phyloP scores from a whole-genome alignment of 2,888 invertebrate genomes.

The Actias luna region DNA sequence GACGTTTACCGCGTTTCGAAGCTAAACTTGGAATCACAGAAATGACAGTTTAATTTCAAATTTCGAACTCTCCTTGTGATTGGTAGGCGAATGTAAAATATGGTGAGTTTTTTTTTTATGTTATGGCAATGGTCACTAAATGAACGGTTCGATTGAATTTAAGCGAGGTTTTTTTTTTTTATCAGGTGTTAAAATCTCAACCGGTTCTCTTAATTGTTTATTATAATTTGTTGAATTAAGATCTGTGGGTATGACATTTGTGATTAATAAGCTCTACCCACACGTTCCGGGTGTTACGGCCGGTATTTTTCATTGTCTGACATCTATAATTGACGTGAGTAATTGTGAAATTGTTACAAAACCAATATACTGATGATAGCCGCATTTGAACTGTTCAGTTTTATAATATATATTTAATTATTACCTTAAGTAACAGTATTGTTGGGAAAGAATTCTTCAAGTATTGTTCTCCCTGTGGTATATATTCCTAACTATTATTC shows the following conservation, averaged over 20 bases:
- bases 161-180: conserved; percentile 20
- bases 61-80: conserved; percentile 22
- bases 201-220: conserved; percentile 22
- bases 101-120: conserved; percentile 24
- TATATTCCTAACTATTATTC: too few relatives aligned
- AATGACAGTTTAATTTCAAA: conserved; percentile 31
- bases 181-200: conserved; percentile 22
- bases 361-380: too few relatives aligned
- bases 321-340: conserved; percentile 9
- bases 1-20: conserved; percentile 8
- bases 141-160: conserved; percentile 21
- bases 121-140: conserved; percentile 20
- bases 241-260: conserved; percentile 17
- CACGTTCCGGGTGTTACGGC: conserved; percentile 18
- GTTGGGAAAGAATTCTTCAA: too few relatives aligned
- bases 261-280: conserved; percentile 21
- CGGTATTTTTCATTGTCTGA: conserved; percentile 16
- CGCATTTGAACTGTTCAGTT: too few relatives aligned
- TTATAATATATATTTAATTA: too few relatives aligned
- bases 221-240: conserved; percentile 22
- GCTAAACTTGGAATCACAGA: conserved; percentile 23
- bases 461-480: too few relatives aligned
- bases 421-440: too few relatives aligned
- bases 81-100: conserved; percentile 25
- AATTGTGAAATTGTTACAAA: conserved; percentile 5